Evolutionary conservation across 2,888 invertebrate genomes (phyloP).

Genomic region (Candidula unifasciata): DNA sequence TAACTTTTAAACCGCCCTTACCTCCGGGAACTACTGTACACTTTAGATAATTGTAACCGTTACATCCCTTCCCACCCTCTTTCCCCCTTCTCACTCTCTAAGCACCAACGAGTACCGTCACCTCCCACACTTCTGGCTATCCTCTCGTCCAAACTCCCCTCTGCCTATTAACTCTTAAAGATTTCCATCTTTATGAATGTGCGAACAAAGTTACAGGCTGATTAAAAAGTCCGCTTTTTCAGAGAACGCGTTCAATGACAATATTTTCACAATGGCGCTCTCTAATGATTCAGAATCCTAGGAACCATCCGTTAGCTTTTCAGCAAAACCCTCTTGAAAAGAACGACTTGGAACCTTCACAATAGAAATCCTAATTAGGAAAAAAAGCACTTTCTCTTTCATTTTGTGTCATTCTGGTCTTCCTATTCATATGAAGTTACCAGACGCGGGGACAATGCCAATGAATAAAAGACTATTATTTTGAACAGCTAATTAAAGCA

Average conservation of each 20-base stretch:
- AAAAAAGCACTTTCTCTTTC: slow-evolving; percentile 43
- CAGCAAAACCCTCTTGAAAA: slow-evolving; percentile 34
- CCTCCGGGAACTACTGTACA: not conserved
- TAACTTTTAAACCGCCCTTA: no score
- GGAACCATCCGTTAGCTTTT: slow-evolving; percentile 39
- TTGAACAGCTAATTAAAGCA: slow-evolving; percentile 46
- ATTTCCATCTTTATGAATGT: slow-evolving; percentile 3
- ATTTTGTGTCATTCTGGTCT: slow-evolving; percentile 30
- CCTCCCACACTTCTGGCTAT: not conserved
- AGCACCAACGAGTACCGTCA: not conserved
- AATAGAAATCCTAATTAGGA: slow-evolving; percentile 40
- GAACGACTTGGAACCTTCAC: slow-evolving; percentile 21
- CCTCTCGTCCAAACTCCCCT: not conserved
- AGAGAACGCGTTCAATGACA: slow-evolving; percentile 11
- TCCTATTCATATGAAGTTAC: slow-evolving; percentile 36
- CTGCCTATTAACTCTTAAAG: not conserved
- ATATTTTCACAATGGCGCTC: slow-evolving; percentile 30
- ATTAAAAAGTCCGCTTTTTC: slow-evolving; percentile 18
- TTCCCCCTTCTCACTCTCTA: not conserved
- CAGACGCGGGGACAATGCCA: slow-evolving; percentile 34
- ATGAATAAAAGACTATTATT: slow-evolving; percentile 39
- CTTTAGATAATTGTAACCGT: not conserved
- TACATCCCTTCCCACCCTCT: not conserved
- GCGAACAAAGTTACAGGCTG: slow-evolving; percentile 16
- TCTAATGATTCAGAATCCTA: slow-evolving; percentile 33